phyloP scores from a whole-genome alignment of 2,888 invertebrate genomes.

The Cephus spinipes region DNA sequence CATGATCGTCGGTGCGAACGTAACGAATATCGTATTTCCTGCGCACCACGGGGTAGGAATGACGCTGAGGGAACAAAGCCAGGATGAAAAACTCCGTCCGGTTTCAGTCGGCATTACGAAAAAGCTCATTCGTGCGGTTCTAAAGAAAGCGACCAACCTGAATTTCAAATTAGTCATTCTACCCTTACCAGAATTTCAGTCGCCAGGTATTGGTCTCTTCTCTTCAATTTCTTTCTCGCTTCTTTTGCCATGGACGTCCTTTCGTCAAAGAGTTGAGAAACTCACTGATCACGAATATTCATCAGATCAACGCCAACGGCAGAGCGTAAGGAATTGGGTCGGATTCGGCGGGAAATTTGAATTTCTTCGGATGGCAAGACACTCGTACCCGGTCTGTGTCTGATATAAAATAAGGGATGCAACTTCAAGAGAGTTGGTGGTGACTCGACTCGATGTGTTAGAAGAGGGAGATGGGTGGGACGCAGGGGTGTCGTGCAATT shows the following conservation, averaged over 20 bases:
- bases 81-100: neutral
- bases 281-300: neutral
- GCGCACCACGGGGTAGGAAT: neutral
- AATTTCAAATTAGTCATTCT: slow-evolving; percentile 50
- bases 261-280: neutral
- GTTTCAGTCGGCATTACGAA: slow-evolving; percentile 20
- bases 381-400: neutral
- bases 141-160: slow-evolving; percentile 42
- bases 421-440: neutral
- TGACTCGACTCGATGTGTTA: neutral
- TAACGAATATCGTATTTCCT: neutral
- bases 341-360: slow-evolving; percentile 5
- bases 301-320: neutral
- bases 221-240: slow-evolving; percentile 2
- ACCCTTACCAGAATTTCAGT: slow-evolving; percentile 11
- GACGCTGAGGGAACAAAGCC: neutral
- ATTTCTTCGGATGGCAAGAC: neutral
- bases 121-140: slow-evolving; percentile 53
- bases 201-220: neutral
- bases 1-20: neutral
- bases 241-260: neutral
- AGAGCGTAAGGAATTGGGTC: slow-evolving; percentile 2
- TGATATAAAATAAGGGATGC: neutral
- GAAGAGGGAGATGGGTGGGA: neutral
- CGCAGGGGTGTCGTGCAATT: slow-evolving; percentile 38